phyloP scores from a whole-genome alignment of 2,888 invertebrate genomes.

The Phyllotreta cruciferae region DNA sequence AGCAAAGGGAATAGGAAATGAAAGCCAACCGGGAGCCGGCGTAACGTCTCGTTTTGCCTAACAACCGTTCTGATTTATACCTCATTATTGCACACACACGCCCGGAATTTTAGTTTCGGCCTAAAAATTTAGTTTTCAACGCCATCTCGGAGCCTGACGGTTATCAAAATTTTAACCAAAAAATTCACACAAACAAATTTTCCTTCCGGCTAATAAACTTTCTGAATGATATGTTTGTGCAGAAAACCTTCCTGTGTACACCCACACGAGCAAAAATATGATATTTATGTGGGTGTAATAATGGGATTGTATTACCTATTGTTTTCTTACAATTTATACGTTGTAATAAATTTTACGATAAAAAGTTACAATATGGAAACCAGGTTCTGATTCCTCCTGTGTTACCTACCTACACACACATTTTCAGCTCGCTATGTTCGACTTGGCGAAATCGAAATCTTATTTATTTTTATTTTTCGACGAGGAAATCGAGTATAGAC shows the following conservation, averaged over 20 bases:
- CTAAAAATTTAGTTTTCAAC: slow-evolving; percentile 10
- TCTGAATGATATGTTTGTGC: too few species aligned
- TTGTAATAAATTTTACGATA: neutral
- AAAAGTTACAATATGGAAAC: slow-evolving; percentile 7
- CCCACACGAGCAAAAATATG: too few species aligned
- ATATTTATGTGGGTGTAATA: too few species aligned
- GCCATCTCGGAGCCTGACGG: slow-evolving; percentile 10
- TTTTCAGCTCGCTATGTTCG: slow-evolving; percentile 18
- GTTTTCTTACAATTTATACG: too few species aligned
- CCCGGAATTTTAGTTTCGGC: neutral
- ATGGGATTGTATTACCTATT: too few species aligned
- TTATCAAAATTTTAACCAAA: slow-evolving; percentile 12
- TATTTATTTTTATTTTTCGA: slow-evolving; percentile 38
- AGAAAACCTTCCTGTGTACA: too few species aligned
- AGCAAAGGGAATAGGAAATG: slow-evolving; percentile 6
- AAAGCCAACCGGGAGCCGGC: neutral
- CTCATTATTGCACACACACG: slow-evolving; percentile 12
- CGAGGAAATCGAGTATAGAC: slow-evolving; percentile 35
- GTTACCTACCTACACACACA: slow-evolving; percentile 18
- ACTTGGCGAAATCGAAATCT: slow-evolving; percentile 30
- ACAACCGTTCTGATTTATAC: slow-evolving; percentile 15
- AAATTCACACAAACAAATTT: too few species aligned
- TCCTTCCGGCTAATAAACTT: too few species aligned
- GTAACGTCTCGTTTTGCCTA: neutral
- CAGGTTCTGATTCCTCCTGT: neutral